Percentiles rank a stretch among this genome's conserved stretches.
Conservation (phyloP, 1,140 invertebrate genomes). For the Whitmania pigra region DNA sequence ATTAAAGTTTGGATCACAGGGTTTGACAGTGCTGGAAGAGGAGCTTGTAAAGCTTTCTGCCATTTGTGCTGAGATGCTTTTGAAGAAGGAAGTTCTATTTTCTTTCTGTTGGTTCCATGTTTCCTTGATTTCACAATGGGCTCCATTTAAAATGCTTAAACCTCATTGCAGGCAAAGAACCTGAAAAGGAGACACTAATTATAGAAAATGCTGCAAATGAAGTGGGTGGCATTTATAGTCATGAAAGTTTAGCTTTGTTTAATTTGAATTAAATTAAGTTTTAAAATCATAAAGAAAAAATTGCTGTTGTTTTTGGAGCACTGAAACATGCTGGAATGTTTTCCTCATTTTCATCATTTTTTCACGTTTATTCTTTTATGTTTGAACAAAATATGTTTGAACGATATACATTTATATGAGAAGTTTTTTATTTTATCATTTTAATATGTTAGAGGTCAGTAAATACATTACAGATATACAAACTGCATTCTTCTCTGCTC, state of each 20-base stretch:
- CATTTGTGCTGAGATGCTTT: constrained; percentile 72
- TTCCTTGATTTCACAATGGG: neutral
- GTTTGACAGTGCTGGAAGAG: constrained; percentile 66
- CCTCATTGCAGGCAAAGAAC: constrained; percentile 49
- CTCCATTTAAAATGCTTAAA: neutral
- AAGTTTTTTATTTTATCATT: too few relatives aligned
- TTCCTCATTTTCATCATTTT: too few relatives aligned
- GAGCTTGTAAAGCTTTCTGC: constrained; percentile 80
- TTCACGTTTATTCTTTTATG: too few relatives aligned
- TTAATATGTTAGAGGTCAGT: too few relatives aligned
- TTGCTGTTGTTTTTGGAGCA: too few relatives aligned
- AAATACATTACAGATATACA: neutral
- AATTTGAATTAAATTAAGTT: too few relatives aligned
- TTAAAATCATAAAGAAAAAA: too few relatives aligned
- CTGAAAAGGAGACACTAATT: constrained; percentile 55
- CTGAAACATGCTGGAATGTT: too few relatives aligned
- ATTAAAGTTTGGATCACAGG: constrained; percentile 31
- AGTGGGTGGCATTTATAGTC: constrained; percentile 18
- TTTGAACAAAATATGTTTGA: too few relatives aligned
- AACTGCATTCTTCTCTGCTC: neutral
- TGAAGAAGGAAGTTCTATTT: constrained; percentile 68
- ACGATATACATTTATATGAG: too few relatives aligned
- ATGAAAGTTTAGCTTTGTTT: neutral
- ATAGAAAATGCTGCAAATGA: constrained; percentile 57
- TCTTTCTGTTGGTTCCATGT: constrained; percentile 46